A percentile compares a stretch with the other conserved stretches of the same genome.
Conservation (phyloP, 2,797 vertebrate species). For the Cetoscarus ocellatus region DNA sequence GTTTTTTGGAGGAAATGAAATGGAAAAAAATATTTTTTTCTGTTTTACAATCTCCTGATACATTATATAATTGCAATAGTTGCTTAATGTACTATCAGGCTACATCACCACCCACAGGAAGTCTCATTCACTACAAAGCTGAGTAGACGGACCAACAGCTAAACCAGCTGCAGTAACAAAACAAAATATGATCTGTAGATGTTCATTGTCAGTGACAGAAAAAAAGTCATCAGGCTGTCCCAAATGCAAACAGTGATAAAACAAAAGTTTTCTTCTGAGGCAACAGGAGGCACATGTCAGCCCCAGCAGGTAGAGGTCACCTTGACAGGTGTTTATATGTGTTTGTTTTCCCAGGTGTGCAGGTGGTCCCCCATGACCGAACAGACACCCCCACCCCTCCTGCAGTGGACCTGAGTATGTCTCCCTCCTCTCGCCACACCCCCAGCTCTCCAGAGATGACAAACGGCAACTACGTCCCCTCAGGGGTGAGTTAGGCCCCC, state of each 20-base stretch:
- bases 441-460: constrained; percentile 87
- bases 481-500: constrained; percentile 84
- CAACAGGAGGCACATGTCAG: neutral
- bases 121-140: too few species aligned
- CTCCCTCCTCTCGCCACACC: constrained; percentile 88
- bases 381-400: constrained; percentile 87
- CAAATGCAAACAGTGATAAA: too few species aligned
- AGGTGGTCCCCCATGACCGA: constrained; percentile 86
- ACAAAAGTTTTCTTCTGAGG: too few species aligned
- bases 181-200: too few species aligned
- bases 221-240: too few species aligned
- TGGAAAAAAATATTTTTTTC: neutral
- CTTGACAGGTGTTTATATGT: constrained; percentile 34
- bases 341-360: constrained; percentile 76
- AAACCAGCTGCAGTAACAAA: too few species aligned
- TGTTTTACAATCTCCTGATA: neutral
- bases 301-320: constrained; percentile 2
- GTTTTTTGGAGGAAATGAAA: too few species aligned
- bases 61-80: too few species aligned
- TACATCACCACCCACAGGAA: too few species aligned
- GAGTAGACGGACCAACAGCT: too few species aligned
- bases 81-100: too few species aligned
- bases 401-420: constrained; percentile 93
- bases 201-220: too few species aligned
- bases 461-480: constrained; percentile 83